Evolutionary conservation across 2,797 vertebrate genomes (phyloP), one percentile per base, ranked within the genome.

Genomic region (Lophius americanus): DNA sequence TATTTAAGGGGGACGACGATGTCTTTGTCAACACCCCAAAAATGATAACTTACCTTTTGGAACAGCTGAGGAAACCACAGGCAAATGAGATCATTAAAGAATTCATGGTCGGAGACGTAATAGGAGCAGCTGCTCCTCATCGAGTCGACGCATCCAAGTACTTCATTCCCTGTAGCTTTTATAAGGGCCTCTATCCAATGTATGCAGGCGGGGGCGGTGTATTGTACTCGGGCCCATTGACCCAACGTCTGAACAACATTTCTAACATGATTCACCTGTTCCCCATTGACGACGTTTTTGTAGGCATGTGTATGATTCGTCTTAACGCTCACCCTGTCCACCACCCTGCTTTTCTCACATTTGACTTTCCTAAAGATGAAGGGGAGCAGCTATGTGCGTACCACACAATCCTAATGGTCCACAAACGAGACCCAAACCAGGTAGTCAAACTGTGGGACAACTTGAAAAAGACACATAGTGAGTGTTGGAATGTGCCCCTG

Each of bases 1-100:
- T 95, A 53, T 90, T 95, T 2, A 93, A 94, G 68, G 94, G 94
- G 0, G 93, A 94, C 0, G 93, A 95, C 0, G 93, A 95, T 5
- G 67, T 94, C 38, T 93, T 94, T 7, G 72, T 95, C 54, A 92
- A 91, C 78, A 93, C 87, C 0, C 85, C 89, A 0, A 92, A 75
- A 33, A 64, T 94, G 59, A 59, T 94, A 4, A 74, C 80, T 51
- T 89, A 85, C 64, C 88, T 94, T 32, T 71, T 41, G 32, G 73
- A 75, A 0, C 72, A 80, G 63, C 75, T 89, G 0, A 32, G 66
- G 9, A 65, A 60, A 43, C 75, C 70, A 2, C n/a, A 60, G 4
- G 9, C 39, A 4, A 1, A 9, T 1, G 4, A 23, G 10, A 61
- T 9, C 36, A 59, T 90, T 33, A 47, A 70, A 7, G 72, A 80